A percentile compares a stretch with the other conserved stretches of the same genome.
These are phyloP conservation scores for Beris morrisii DNA, from an alignment of 2,888 invertebrate species.

Conservation along the genomic window DNA sequence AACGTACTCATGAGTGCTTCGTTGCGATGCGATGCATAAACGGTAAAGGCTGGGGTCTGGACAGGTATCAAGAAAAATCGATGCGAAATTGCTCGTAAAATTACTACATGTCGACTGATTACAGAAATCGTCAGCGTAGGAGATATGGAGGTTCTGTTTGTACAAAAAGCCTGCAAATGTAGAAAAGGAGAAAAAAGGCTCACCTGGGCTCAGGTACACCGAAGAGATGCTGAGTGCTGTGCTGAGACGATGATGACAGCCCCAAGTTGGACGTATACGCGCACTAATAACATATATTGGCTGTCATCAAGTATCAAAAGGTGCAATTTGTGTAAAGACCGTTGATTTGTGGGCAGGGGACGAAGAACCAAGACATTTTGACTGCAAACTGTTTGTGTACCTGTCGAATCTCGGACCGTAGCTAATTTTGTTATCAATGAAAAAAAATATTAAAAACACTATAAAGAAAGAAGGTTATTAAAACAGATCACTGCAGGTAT, in stretches of 20 bases:
- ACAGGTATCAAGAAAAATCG: too few species aligned
- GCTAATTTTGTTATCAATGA: background rate
- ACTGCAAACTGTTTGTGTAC: slow-evolving; percentile 16
- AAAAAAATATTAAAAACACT: background rate
- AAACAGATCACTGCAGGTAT: background rate
- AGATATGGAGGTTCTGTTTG: too few species aligned
- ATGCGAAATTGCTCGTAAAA: too few species aligned
- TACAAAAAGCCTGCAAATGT: too few species aligned
- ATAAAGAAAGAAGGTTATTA: background rate
- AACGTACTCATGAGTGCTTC: too few species aligned
- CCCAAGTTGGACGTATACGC: slow-evolving; percentile 25
- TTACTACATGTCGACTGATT: too few species aligned
- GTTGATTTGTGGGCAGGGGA: slow-evolving; percentile 33
- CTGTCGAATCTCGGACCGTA: background rate
- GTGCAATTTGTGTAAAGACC: slow-evolving; percentile 35
- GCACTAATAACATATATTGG: slow-evolving; percentile 34
- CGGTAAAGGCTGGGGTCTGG: too few species aligned
- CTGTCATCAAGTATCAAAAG: slow-evolving; percentile 35
- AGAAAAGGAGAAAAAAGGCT: too few species aligned
- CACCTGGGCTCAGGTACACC: too few species aligned
- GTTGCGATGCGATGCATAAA: too few species aligned
- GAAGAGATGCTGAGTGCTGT: background rate
- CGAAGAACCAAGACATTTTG: slow-evolving; percentile 23
- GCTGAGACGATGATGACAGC: slow-evolving; percentile 30
- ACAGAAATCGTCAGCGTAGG: too few species aligned